phyloP scores from a whole-genome alignment of 64 coral and sea anemone genomes.

The Pocillopora verrucosa region DNA sequence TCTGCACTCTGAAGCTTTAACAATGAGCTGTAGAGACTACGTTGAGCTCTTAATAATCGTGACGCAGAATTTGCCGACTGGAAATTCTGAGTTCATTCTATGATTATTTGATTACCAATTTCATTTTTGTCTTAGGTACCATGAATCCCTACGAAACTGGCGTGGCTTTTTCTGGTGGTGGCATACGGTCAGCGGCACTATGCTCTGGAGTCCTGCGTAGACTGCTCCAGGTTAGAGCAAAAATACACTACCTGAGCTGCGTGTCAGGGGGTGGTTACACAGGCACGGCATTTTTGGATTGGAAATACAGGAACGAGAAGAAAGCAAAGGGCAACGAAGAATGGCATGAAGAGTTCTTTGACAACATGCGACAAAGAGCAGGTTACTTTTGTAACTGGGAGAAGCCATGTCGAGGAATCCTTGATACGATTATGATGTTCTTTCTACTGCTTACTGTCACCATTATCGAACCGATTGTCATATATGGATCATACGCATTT shows the following conservation, averaged over 20 bases:
- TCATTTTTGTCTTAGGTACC: too few relatives aligned
- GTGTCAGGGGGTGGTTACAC: conserved; percentile 69
- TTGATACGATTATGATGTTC: conserved; percentile 21
- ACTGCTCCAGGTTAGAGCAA: conserved; percentile 28
- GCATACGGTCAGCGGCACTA: conserved; percentile 69
- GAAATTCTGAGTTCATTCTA: too few relatives aligned
- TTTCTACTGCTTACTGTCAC: conserved; percentile 18
- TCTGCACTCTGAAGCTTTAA: too few relatives aligned
- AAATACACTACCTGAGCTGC: conserved; percentile 59
- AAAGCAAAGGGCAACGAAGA: neutral
- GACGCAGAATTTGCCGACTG: too few relatives aligned
- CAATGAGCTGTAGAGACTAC: too few relatives aligned
- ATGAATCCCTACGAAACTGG: neutral
- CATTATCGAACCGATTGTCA: conserved; percentile 17
- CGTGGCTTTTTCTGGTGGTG: conserved; percentile 73
- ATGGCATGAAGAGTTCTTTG: conserved; percentile 75
- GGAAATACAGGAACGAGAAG: conserved; percentile 60
- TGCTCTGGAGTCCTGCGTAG: conserved; percentile 77
- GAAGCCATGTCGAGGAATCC: conserved; percentile 28
- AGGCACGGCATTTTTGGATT: conserved; percentile 64
- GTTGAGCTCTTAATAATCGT: too few relatives aligned
- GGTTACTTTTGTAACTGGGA: conserved; percentile 33
- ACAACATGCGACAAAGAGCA: conserved; percentile 37
- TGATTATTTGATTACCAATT: too few relatives aligned
- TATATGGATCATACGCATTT: conserved; percentile 29